Evolutionary conservation across 2,888 invertebrate species (phyloP).

Genomic region (Ischnura elegans): DNA sequence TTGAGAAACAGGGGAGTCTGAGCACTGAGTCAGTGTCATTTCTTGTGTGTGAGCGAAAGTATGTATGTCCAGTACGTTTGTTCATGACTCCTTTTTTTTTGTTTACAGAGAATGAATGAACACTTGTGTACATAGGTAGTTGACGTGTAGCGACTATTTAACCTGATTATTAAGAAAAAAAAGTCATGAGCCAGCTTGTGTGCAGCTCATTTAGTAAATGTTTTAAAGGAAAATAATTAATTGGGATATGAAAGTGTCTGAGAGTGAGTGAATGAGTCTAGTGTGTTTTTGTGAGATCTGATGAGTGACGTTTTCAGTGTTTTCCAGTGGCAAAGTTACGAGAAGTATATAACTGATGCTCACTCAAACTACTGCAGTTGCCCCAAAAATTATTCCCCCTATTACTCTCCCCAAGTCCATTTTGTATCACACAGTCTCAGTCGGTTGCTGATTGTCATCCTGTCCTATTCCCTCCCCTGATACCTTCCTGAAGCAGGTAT

Average conservation of each 20-base stretch:
- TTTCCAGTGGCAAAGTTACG: conserved; percentile 58
- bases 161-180: conserved; percentile 63
- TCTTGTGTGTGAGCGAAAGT: conserved; percentile 57
- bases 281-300: conserved; percentile 56
- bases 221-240: conserved; percentile 58
- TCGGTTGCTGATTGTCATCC: conserved; percentile 53
- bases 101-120: conserved; percentile 62
- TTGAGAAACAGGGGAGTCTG: conserved; percentile 51
- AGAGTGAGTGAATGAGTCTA: conserved; percentile 64
- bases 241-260: conserved; percentile 55
- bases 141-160: conserved; percentile 66
- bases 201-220: conserved; percentile 60
- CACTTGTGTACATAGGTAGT: conserved; percentile 59
- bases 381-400: conserved; percentile 46
- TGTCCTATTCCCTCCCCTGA: conserved; percentile 29
- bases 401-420: conserved; percentile 41
- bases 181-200: conserved; percentile 52
- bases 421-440: conserved; percentile 44
- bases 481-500: conserved; percentile 36
- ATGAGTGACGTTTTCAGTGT: conserved; percentile 57
- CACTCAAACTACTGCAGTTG: conserved; percentile 66
- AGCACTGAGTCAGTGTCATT: conserved; percentile 66
- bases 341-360: conserved; percentile 50
- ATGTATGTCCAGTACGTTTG: conserved; percentile 54
- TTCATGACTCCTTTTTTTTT: conserved; percentile 60